Conservation (phyloP, 2,113 vertebrate genomes). For the Illadopsis cleaveri region DNA sequence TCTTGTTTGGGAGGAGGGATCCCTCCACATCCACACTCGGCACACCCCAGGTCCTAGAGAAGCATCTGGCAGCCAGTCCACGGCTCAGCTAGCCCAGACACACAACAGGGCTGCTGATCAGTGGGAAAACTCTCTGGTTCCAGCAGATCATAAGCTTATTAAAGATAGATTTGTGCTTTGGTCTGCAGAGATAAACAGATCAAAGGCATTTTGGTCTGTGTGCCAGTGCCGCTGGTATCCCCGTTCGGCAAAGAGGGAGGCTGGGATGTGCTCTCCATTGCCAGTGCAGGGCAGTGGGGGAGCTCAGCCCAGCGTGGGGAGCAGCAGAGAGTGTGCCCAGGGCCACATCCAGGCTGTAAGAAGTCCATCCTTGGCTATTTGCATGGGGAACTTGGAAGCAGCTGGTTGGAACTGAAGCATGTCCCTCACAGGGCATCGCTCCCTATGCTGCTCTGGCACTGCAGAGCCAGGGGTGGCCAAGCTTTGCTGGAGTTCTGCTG, state of each 20-base stretch:
- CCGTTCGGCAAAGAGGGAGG: background rate
- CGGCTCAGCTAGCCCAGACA: background rate
- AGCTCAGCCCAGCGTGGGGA: background rate
- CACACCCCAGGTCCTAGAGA: background rate
- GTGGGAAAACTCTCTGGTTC: background rate
- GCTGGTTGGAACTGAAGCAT: background rate
- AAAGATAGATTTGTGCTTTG: conserved; percentile 19
- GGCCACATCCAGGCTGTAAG: background rate
- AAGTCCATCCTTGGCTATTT: background rate
- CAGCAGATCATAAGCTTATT: conserved; percentile 19
- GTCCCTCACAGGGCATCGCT: accelerated
- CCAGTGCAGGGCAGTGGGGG: accelerated
- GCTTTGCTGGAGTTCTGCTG: background rate
- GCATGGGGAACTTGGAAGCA: background rate
- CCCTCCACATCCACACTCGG: accelerated
- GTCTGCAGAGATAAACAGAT: conserved; percentile 10
- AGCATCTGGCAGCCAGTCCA: background rate
- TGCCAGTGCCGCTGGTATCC: accelerated
- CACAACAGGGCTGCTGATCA: background rate
- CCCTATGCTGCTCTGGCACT: accelerated
- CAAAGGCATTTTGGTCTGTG: background rate
- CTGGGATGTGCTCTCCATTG: background rate
- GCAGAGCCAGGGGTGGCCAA: background rate
- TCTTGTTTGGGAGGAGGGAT: background rate
- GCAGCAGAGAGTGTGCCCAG: background rate